Conservation (phyloP, 1,140 invertebrate species). For the Lepidurus arcticus region DNA sequence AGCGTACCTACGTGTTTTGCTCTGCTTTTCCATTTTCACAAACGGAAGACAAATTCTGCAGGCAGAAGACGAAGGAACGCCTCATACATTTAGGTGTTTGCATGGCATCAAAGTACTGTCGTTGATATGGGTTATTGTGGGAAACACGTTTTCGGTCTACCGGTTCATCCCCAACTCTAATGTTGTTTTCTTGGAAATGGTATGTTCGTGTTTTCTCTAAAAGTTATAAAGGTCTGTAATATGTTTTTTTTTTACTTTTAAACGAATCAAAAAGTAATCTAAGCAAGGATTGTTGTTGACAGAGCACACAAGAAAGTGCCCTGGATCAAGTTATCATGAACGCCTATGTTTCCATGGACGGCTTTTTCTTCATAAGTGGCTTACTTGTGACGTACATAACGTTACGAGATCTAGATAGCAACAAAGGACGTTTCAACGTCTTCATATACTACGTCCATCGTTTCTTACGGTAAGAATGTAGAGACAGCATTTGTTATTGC, state of each 20-base stretch:
- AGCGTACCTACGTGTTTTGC: not conserved
- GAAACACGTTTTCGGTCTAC: not conserved
- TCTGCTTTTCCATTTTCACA: not conserved
- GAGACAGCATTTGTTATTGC: not conserved
- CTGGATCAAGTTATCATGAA: conserved; percentile 66
- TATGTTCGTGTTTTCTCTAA: too few relatives aligned
- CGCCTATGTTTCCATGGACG: conserved; percentile 82
- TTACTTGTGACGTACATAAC: conserved; percentile 34
- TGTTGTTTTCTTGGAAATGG: too few relatives aligned
- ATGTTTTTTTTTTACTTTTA: too few relatives aligned
- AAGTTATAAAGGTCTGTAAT: too few relatives aligned
- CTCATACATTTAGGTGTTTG: not conserved
- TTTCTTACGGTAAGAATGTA: conserved; percentile 26
- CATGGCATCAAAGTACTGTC: not conserved
- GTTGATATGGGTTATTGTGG: not conserved
- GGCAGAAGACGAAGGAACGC: not conserved
- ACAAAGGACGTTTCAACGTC: conserved; percentile 32
- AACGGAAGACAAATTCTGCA: not conserved
- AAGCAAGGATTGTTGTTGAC: too few relatives aligned
- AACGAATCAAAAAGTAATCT: too few relatives aligned
- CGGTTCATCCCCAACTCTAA: not conserved
- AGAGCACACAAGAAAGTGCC: not conserved
- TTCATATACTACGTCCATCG: conserved; percentile 30
- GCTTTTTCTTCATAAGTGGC: conserved; percentile 74
- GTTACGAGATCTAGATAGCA: conserved; percentile 25